A percentile compares a stretch with the other conserved stretches of the same genome.
Evolutionary conservation across 2,113 vertebrate species (phyloP).

Genomic region (Nycticryphes semicollaris): DNA sequence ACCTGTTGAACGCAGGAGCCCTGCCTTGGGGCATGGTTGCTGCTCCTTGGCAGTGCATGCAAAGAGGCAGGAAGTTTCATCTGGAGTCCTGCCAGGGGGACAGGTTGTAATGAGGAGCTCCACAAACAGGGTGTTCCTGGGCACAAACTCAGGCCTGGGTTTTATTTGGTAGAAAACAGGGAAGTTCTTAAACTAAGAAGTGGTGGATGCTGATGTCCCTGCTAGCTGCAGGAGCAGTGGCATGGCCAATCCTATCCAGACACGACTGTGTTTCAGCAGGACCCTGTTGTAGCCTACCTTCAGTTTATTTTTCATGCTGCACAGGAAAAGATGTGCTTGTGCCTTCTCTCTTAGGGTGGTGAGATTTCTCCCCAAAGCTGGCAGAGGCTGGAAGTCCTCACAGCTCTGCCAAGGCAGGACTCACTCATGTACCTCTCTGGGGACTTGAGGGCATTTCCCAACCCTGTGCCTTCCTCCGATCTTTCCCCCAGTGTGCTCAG

Average conservation of each 20-base stretch:
- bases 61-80: not conserved
- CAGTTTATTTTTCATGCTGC: not conserved
- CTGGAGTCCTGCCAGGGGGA: not conserved
- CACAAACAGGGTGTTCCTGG: not conserved
- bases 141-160: not conserved
- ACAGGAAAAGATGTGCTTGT: too few relatives aligned
- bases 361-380: not conserved
- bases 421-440: not conserved
- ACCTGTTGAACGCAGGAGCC: rapidly evolving
- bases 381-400: not conserved
- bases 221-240: not conserved
- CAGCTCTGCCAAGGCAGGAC: not conserved
- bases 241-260: rapidly evolving
- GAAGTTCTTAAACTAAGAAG: not conserved
- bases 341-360: not conserved
- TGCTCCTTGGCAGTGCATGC: not conserved
- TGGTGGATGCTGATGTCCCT: not conserved
- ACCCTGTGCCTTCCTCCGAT: not conserved
- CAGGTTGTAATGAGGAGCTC: rapidly evolving
- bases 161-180: not conserved
- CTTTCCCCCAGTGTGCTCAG: not conserved
- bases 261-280: not conserved
- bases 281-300: rapidly evolving
- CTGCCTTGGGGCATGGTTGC: rapidly evolving
- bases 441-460: not conserved